Conservation (phyloP, 1,140 invertebrate species). For the Drosophila dunni region DNA sequence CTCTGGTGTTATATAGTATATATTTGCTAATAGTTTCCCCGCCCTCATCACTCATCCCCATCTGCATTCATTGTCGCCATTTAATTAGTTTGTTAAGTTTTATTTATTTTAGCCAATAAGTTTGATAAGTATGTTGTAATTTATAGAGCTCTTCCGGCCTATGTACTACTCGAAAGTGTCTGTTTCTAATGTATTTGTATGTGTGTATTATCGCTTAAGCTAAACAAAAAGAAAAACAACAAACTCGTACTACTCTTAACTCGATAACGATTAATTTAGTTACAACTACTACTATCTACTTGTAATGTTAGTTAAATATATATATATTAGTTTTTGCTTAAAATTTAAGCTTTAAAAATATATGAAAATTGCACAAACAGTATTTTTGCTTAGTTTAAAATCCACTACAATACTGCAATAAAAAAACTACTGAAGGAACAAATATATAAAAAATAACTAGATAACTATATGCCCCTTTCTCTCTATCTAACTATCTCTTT, state of each 20-base stretch:
- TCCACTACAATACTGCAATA: conserved; percentile 35
- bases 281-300: conserved; percentile 19
- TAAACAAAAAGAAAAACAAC: conserved; percentile 17
- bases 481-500: conserved; percentile 15
- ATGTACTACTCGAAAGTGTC: conserved; percentile 50
- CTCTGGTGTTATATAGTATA: conserved; percentile 29
- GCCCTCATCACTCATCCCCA: conserved; percentile 20
- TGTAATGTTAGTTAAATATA: conserved; percentile 60
- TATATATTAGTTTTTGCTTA: conserved; percentile 60
- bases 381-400: conserved; percentile 79
- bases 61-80: conserved; percentile 65
- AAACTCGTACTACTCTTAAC: conserved; percentile 39
- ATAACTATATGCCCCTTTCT: conserved; percentile 15
- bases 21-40: conserved; percentile 13
- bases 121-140: conserved; percentile 18
- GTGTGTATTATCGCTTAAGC: conserved; percentile 62
- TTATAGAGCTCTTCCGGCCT: conserved; percentile 24
- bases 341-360: conserved; percentile 67
- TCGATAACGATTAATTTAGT: conserved; percentile 25
- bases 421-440: conserved; percentile 27
- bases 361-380: conserved; percentile 81
- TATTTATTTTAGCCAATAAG: conserved; percentile 74
- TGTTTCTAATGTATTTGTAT: conserved; percentile 51
- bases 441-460: neutral
- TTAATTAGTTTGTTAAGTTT: conserved; percentile 65